Evolutionary conservation across 1,140 invertebrate genomes (phyloP).

Genomic region (Brachionus paranguensis): DNA sequence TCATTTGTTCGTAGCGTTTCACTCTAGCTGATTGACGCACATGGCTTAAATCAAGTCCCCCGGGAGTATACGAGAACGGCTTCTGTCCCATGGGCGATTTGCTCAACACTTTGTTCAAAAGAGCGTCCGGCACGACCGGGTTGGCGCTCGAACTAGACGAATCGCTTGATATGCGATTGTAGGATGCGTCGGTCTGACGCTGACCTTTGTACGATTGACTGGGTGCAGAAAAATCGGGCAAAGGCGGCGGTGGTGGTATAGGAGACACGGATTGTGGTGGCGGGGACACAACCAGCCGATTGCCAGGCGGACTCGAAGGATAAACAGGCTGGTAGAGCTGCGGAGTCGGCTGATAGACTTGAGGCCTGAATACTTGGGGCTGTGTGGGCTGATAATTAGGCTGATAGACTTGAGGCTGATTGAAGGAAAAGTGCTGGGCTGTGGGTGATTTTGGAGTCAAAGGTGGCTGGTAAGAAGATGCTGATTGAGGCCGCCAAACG

Average conservation of each 20-base stretch:
- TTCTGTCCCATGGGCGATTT: constrained; percentile 29
- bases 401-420: neutral
- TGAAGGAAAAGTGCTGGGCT: neutral
- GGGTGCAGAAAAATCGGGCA: neutral
- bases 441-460: neutral
- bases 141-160: neutral
- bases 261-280: neutral
- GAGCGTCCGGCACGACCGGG: neutral
- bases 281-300: neutral
- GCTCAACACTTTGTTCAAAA: neutral
- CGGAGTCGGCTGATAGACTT: neutral
- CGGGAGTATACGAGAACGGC: constrained; percentile 38
- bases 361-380: neutral
- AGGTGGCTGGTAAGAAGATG: neutral
- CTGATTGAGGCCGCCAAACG: constrained; percentile 17
- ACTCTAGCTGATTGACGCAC: constrained; percentile 31
- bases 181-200: neutral
- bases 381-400: neutral
- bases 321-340: neutral
- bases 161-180: neutral
- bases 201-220: neutral
- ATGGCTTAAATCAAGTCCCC: constrained; percentile 28
- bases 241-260: constrained; percentile 21
- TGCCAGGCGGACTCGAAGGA: neutral
- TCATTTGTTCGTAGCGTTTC: constrained; percentile 35